phyloP scores from a whole-genome alignment of 2,888 invertebrate genomes.

The Aphidoletes aphidimyza region DNA sequence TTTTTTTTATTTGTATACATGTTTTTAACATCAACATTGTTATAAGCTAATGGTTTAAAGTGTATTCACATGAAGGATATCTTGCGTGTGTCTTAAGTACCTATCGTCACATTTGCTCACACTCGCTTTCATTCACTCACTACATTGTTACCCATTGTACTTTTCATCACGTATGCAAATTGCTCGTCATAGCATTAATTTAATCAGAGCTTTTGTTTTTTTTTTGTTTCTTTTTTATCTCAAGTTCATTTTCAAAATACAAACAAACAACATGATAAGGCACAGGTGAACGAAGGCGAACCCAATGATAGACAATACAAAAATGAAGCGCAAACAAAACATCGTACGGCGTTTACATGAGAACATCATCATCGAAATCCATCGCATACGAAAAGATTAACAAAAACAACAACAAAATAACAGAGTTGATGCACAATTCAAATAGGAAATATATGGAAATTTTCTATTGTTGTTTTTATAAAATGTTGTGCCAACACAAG shows the following conservation, averaged over 20 bases:
- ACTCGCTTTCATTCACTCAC: too few species aligned
- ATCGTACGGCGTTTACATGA: neutral
- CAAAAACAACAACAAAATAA: neutral
- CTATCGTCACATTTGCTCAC: too few species aligned
- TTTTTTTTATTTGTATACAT: neutral
- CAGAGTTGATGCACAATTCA: neutral
- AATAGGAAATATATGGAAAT: constrained; percentile 4
- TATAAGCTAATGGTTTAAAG: neutral
- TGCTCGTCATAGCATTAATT: constrained; percentile 13
- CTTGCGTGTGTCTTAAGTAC: neutral
- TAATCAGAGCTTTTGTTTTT: neutral
- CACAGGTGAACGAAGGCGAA: neutral
- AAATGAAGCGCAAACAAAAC: neutral
- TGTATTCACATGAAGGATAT: neutral
- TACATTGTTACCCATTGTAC: neutral
- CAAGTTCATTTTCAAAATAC: neutral
- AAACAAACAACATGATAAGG: neutral
- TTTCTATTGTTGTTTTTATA: neutral
- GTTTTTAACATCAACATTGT: neutral
- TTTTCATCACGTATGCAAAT: neutral
- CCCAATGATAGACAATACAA: neutral
- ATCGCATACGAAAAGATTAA: neutral
- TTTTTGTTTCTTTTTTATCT: too few species aligned
- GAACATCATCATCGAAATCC: neutral
- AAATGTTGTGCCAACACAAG: neutral